Base-by-base conservation (phyloP, 2,113 vertebrate genomes). In the Lutjanus erythropterus region DNA sequence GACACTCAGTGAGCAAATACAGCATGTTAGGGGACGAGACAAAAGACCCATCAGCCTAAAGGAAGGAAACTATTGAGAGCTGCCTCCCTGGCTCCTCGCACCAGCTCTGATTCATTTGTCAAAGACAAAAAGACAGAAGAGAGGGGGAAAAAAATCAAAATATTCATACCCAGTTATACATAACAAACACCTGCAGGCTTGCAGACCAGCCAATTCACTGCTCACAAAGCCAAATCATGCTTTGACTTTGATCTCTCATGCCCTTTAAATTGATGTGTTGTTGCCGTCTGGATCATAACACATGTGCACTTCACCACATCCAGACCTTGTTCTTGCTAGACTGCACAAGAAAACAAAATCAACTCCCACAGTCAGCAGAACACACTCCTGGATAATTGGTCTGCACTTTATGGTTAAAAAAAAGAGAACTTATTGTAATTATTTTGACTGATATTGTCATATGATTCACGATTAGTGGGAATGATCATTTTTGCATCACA, bases 241-340 rank as follows among this genome's bases (percentile, higher is more conserved):
- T 52, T n/a, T 52, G 55, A 81, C 59, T 73, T 44, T 73, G 70
- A 88, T 82, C n/a, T 72, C 55, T n/a, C 60, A 44, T 29, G 44
- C 21, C 58, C 33, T 47, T 84, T 62, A 78, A 67, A 87, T 5
- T 74, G 50, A 86, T 69, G 44, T 71, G 41, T 31, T 50, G 29
- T 64, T 70, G 75, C 44, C 66, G 78, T 62, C 21, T 83, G 53
- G 47, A 71, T 81, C 75, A 58, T 65, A 86, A 79, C 75, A 61
- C 42, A 64, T 64, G 47, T 50, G 58, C 77, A 84, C 67, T 46
- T 75, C 50, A 75, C 71, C 70, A 58, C 81, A 80, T 33, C 82
- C 56, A 25, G 10, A 72, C 70, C 52, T 50, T 58, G 8, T n/a
- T 75, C 14, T 33, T 35, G 15, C 42, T 10, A 39, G 44, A 60